Evolutionary conservation across 2,888 invertebrate genomes (phyloP), one percentile per base, ranked within the genome.

Genomic region (Rhyacophila evoluta): DNA sequence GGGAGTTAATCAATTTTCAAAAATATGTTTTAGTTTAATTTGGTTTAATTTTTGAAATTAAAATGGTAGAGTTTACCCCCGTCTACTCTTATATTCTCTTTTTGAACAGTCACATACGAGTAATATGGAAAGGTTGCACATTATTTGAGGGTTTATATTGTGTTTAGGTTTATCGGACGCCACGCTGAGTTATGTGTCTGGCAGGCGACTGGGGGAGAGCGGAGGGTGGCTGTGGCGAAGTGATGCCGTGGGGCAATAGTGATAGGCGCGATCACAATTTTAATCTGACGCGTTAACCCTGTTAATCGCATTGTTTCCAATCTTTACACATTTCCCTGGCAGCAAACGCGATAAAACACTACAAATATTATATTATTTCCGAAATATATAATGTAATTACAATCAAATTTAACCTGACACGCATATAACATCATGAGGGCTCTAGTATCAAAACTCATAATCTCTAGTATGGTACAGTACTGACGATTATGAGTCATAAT

Each of bases 81-180:
- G 15, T 5, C 12, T 10, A 55, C 6, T 55, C 67, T 27, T 29
- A 0, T 19, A 29, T 77, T 37, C 77, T 74, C 77, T 74, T 77
- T 77, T 74, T 28, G 77, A 77, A 73, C 69, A 39, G 29, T 37
- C 77, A 12, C 55, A 55, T 55, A 55, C 72, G 75, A 75, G 67
- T 75, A 38, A 74, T 78, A 78, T 78, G 70, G 73, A 28, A 73
- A 74, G 78, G 74, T 70, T 69, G 74, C 74, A 74, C 78, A 74
- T 75, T 79, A 79, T 79, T 75, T 78, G 78, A 78, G 76, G 81
- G 74, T 78, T 81, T 75, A 75, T 78, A 73, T 72, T 67, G 76
- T 74, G 79, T 89, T 89, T 88, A 88, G 87, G 86, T 86, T 84
- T 85, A 81, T 83, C 81, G 84, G 76, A 55, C 73, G 71, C 79